Evolutionary conservation across 1,140 invertebrate genomes (phyloP).

Genomic region (Sycophaga agraensis): DNA sequence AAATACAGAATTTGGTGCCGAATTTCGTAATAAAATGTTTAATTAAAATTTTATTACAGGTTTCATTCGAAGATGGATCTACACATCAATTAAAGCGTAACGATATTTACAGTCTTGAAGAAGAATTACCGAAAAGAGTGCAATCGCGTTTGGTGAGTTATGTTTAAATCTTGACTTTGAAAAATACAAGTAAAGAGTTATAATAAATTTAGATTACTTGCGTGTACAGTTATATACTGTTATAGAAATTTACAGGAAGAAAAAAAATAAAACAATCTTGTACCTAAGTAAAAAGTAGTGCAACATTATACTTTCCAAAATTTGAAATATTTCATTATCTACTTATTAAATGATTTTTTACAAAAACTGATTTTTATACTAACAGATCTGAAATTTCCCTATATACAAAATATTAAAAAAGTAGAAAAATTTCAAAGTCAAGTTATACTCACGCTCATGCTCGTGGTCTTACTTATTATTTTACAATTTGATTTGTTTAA

Average conservation of each 20-base stretch:
- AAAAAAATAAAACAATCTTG: conserved; percentile 1
- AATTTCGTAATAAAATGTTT: no score
- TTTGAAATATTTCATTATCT: background rate
- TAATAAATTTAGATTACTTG: conserved; percentile 1
- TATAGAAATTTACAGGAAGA: conserved; percentile 15
- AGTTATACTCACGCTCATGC: background rate
- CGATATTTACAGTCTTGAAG: conserved; percentile 56
- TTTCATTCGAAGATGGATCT: conserved; percentile 58
- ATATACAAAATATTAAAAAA: background rate
- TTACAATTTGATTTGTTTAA: conserved; percentile 28
- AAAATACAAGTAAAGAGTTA: conserved; percentile 9
- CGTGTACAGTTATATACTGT: conserved; percentile 21
- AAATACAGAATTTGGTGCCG: background rate
- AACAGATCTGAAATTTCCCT: background rate
- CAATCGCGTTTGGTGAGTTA: conserved; percentile 58
- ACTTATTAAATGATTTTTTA: background rate
- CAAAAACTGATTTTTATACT: background rate
- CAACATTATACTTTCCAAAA: background rate
- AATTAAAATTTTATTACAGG: conserved; percentile 42
- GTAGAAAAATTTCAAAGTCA: background rate
- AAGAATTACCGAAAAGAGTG: conserved; percentile 59
- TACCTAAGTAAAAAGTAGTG: background rate
- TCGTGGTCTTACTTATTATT: conserved; percentile 24
- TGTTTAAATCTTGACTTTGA: conserved; percentile 33
- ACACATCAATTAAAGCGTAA: conserved; percentile 50